These are phyloP conservation scores for Scomber scombrus DNA, from an alignment of 2,113 vertebrate species.

Conservation along the genomic window DNA sequence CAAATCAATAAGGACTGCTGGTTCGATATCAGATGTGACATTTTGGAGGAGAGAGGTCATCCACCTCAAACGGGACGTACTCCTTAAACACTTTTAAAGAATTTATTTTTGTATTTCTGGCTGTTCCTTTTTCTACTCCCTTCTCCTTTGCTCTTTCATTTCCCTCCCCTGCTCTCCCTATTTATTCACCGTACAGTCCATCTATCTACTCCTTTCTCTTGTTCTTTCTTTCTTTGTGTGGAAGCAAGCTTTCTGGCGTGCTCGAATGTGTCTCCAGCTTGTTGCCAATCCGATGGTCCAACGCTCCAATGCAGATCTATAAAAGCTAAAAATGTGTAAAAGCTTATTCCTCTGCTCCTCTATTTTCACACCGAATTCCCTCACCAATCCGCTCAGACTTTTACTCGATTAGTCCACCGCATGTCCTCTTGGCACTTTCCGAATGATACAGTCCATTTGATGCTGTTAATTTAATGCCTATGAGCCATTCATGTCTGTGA, in stretches of 20 bases:
- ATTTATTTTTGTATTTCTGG: constrained; percentile 21
- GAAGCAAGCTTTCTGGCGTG: neutral
- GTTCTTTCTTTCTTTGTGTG: neutral
- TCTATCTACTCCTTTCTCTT: neutral
- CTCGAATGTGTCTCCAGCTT: neutral
- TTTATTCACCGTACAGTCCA: neutral
- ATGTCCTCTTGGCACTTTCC: constrained; percentile 11
- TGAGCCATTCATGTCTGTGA: neutral
- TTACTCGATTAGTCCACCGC: neutral
- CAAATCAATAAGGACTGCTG: constrained; percentile 35
- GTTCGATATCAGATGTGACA: constrained; percentile 49
- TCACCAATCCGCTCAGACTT: neutral
- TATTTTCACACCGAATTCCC: neutral
- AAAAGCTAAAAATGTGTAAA: neutral
- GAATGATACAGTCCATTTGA: constrained; percentile 22
- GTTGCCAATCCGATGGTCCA: constrained; percentile 23
- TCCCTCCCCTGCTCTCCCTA: neutral
- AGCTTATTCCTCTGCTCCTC: neutral
- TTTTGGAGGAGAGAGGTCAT: constrained; percentile 24
- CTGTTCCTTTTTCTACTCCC: neutral
- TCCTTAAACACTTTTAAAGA: constrained; percentile 31
- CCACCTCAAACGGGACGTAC: neutral
- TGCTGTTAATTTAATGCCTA: constrained; percentile 17
- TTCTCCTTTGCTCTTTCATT: neutral
- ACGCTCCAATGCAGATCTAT: neutral